A percentile compares a stretch with the other conserved stretches of the same genome.
phyloP scores from a whole-genome alignment of 2,888 invertebrate genomes.

The Gastracanthus pulcherrimus region DNA sequence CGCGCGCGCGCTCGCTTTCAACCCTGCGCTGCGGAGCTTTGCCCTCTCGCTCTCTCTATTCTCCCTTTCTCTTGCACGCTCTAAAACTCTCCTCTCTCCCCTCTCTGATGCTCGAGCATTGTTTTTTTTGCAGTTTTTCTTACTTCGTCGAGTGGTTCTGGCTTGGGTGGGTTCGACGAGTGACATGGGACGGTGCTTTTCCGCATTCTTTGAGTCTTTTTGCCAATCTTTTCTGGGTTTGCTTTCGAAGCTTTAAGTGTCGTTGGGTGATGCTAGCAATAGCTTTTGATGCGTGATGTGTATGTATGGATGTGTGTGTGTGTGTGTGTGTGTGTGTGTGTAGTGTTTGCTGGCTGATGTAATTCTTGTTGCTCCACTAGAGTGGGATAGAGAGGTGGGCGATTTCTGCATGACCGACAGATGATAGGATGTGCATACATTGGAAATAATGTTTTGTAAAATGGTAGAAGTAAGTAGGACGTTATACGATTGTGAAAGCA shows the following conservation, averaged over 20 bases:
- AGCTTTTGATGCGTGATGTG: not conserved
- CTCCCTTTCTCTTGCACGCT: not conserved
- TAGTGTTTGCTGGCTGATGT: slow-evolving; percentile 20
- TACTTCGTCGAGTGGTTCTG: not conserved
- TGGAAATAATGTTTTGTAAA: too few species aligned
- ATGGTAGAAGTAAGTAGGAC: too few species aligned
- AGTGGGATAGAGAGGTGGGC: not conserved
- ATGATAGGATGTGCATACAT: too few species aligned
- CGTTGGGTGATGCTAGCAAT: too few species aligned
- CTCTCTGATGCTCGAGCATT: not conserved
- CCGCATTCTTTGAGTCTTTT: not conserved
- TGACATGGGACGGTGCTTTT: not conserved
- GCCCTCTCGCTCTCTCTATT: slow-evolving; percentile 20
- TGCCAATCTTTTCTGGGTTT: too few species aligned
- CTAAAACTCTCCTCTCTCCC: not conserved
- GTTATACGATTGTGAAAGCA: too few species aligned
- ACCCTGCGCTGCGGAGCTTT: too few species aligned
- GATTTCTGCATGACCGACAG: slow-evolving; percentile 44
- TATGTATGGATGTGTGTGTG: not conserved
- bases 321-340: not conserved
- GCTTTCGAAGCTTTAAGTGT: too few species aligned
- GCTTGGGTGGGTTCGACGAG: not conserved
- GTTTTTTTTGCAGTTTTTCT: not conserved
- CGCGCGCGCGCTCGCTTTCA: slow-evolving; percentile 6
- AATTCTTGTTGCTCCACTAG: slow-evolving; percentile 26